Evolutionary conservation across 2,888 invertebrate species (phyloP).

Genomic region (Andrena praecox): DNA sequence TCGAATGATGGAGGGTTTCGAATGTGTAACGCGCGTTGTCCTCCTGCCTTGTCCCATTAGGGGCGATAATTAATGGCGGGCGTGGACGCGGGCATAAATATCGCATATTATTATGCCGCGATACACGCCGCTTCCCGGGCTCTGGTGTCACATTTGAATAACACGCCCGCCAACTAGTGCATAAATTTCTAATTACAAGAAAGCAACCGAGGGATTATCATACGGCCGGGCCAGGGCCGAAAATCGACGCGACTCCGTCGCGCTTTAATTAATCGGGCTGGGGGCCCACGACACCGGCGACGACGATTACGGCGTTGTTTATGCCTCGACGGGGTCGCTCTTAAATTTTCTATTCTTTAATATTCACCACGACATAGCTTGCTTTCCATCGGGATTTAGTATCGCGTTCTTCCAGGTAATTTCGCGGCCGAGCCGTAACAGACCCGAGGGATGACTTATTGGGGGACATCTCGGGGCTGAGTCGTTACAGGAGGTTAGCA

Average conservation of each 20-base stretch:
- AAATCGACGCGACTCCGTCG: slow-evolving; percentile 39
- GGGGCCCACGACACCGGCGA: slow-evolving; percentile 21
- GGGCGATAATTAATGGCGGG: slow-evolving; percentile 78
- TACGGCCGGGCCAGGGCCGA: slow-evolving; percentile 32
- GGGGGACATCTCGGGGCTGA: neutral
- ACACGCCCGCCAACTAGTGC: slow-evolving; percentile 83
- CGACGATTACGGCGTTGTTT: slow-evolving; percentile 42
- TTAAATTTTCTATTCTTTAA: slow-evolving; percentile 58
- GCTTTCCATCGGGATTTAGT: slow-evolving; percentile 29
- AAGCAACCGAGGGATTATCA: slow-evolving; percentile 72
- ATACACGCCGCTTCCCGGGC: slow-evolving; percentile 65
- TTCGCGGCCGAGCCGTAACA: neutral
- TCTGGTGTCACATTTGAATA: slow-evolving; percentile 83
- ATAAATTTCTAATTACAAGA: slow-evolving; percentile 85
- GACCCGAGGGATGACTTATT: slow-evolving; percentile 26
- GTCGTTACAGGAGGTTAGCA: too few relatives aligned
- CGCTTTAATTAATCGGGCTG: slow-evolving; percentile 47
- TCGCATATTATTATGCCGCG: slow-evolving; percentile 72
- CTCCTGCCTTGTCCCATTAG: slow-evolving; percentile 72
- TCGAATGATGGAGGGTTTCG: slow-evolving; percentile 17
- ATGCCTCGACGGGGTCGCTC: slow-evolving; percentile 19
- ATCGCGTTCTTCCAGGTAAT: neutral
- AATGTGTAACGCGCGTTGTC: slow-evolving; percentile 70
- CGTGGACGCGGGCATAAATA: slow-evolving; percentile 72
- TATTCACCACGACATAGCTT: slow-evolving; percentile 29